Base-by-base conservation (phyloP, 2,113 vertebrate species). In the Chelonoidis abingdonii region DNA sequence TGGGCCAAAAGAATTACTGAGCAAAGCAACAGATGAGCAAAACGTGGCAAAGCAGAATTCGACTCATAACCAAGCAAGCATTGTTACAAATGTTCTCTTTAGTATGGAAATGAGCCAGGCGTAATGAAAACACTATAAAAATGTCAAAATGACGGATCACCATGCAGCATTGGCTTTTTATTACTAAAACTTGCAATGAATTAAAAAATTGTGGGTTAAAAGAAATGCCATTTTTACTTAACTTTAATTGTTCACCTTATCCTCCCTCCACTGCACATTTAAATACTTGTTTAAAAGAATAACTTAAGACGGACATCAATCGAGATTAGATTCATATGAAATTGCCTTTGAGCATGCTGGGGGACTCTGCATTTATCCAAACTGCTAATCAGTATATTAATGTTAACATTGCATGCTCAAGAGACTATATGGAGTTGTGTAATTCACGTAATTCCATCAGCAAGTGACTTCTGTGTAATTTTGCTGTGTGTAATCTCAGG, bases 71-170 rank as follows among this genome's bases (percentile, higher is more conserved):
- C 92, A 88, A 86, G 86, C 0, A 1, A 96, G 94, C 84, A 96
- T 96, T 96, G 97, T 97, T 98, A 96, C 89, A 95, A 95, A 96
- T 86, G 95, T 95, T 96, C 95, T 89, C 93, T 95, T 98, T 94
- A 94, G 95, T 91, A 97, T 97, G 97, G 97, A 98, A 96, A 96
- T 95, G 94, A 98, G 96, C 97, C 95, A 97, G 96, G 59, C 94
- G 92, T 94, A 98, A 97, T 98, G 97, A 97, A 98, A 97, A 83
- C 93, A 90, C 93, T 96, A 97, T 97, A 97, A 97, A 97, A 97
- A 95, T 0, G 96, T 97, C 97, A 98, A 80, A 95, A 97, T 98
- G 98, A 97, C 92, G 62, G 93, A 97, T 98, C 80, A 52, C 93
- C 52, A 0, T 0, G 53, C 96, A 97, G 83, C 21, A 1, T 35